phyloP scores from a whole-genome alignment of 2,888 invertebrate species.

The Drosophila buzzatii region DNA sequence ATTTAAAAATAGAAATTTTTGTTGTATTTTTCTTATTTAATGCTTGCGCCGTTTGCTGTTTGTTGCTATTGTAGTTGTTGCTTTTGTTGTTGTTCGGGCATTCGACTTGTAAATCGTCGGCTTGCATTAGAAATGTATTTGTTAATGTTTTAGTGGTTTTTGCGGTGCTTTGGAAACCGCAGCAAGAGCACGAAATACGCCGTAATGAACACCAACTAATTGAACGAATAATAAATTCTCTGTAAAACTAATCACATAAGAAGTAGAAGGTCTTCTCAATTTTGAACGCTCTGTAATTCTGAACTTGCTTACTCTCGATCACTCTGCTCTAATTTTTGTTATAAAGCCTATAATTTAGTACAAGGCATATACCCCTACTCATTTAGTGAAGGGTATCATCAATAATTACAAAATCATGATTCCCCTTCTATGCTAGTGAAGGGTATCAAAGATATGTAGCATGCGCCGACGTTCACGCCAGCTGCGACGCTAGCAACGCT shows the following conservation, averaged over 20 bases:
- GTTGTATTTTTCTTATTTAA: conserved; percentile 77
- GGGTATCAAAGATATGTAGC: conserved; percentile 22
- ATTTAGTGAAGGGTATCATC: neutral
- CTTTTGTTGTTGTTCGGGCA: conserved; percentile 56
- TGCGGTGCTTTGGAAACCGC: conserved; percentile 70
- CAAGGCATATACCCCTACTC: too few relatives aligned
- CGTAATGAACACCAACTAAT: conserved; percentile 8
- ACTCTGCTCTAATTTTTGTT: too few relatives aligned
- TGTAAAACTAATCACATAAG: neutral
- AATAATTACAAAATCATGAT: conserved; percentile 2
- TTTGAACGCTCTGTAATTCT: neutral
- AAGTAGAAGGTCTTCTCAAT: too few relatives aligned
- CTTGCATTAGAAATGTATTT: conserved; percentile 82
- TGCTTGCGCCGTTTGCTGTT: conserved; percentile 61
- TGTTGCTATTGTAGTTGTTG: conserved; percentile 45
- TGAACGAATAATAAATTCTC: neutral
- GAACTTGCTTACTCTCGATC: too few relatives aligned
- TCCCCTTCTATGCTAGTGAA: neutral
- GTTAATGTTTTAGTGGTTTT: conserved; percentile 74
- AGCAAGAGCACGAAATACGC: conserved; percentile 61
- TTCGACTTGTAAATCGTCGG: conserved; percentile 79
- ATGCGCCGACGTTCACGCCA: conserved; percentile 6
- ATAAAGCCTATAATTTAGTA: too few relatives aligned
- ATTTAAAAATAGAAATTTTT: conserved; percentile 74
- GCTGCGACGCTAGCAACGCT: conserved; percentile 39